Conservation (phyloP, 2,888 invertebrate genomes). For the Lithodes maja region DNA sequence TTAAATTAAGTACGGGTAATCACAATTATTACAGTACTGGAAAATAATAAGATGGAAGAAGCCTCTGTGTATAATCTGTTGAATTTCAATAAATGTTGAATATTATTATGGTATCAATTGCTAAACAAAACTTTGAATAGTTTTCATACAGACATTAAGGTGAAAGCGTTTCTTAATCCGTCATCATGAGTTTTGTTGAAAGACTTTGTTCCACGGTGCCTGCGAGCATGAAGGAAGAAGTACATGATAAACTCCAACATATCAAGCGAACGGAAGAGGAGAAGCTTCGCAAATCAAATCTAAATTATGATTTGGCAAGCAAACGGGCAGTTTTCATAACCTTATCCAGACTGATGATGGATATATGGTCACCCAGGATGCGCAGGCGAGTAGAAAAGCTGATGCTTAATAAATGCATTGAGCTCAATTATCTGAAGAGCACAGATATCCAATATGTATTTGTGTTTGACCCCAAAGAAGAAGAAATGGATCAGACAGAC, state of each 20-base stretch:
- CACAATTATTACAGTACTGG: neutral
- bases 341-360: slow-evolving; percentile 15
- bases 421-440: slow-evolving; percentile 9
- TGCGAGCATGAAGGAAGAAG: neutral
- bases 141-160: too few relatives aligned
- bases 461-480: neutral
- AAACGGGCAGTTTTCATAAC: neutral
- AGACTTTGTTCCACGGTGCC: neutral
- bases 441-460: slow-evolving; percentile 7
- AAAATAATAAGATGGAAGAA: too few relatives aligned
- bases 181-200: neutral
- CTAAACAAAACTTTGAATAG: neutral
- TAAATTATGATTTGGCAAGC: neutral
- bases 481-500: neutral
- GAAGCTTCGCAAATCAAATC: neutral
- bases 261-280: neutral
- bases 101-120: neutral
- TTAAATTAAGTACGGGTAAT: neutral
- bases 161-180: too few relatives aligned
- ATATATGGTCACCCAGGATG: slow-evolving; percentile 42
- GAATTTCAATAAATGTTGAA: neutral
- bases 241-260: neutral
- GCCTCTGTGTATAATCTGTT: too few relatives aligned
- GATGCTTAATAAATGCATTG: slow-evolving; percentile 24
- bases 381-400: slow-evolving; percentile 17